Percentiles rank a stretch among this genome's conserved stretches.
These are phyloP conservation scores for Peromyscus attwateri DNA, from an alignment of 2,797 vertebrate species.

Conservation along the genomic window DNA sequence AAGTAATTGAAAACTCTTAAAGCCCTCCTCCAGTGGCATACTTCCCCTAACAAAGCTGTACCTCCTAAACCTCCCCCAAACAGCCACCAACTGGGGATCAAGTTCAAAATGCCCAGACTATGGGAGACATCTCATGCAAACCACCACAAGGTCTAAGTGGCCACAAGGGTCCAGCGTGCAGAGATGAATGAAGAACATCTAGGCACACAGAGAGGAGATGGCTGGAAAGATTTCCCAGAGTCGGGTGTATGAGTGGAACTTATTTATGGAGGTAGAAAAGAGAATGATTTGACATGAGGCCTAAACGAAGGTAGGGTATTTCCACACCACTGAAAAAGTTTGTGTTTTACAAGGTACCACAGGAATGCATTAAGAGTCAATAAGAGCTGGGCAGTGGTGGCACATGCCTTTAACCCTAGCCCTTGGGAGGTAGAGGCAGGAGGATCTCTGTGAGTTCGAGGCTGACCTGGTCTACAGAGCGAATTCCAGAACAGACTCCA, in stretches of 20 bases:
- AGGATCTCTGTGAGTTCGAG: neutral
- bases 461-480: too few relatives aligned
- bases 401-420: too few relatives aligned
- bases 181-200: slow-evolving; percentile 10
- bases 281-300: neutral
- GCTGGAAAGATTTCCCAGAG: neutral
- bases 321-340: neutral
- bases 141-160: neutral
- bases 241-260: neutral
- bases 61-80: neutral
- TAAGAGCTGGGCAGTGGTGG: neutral
- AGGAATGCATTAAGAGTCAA: neutral
- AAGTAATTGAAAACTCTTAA: neutral
- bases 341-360: slow-evolving; percentile 3
- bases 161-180: neutral
- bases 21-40: neutral
- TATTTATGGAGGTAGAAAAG: neutral
- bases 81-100: neutral
- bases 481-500: too few relatives aligned
- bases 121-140: neutral
- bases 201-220: neutral
- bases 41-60: neutral
- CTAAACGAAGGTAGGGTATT: neutral
- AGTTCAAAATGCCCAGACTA: neutral
- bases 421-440: too few relatives aligned